These are phyloP conservation scores for Sabellastarte sp. DNA, from an alignment of 2,888 invertebrate genomes.

Conservation along the genomic window DNA sequence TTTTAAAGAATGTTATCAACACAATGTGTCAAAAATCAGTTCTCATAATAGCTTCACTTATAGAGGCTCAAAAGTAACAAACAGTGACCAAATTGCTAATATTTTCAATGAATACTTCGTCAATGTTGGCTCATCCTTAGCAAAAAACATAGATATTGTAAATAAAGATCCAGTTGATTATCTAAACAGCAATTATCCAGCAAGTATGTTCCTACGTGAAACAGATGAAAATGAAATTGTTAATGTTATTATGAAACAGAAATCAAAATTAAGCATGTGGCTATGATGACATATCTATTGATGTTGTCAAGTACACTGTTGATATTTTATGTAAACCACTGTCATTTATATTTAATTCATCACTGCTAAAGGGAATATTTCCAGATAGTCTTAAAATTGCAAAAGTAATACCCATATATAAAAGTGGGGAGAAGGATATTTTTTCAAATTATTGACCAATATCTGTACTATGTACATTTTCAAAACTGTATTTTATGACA, in stretches of 20 bases:
- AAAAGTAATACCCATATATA: neutral
- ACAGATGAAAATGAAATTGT: neutral
- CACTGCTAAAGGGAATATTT: neutral
- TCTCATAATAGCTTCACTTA: neutral
- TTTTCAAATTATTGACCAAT: conserved; percentile 7
- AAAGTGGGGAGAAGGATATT: neutral
- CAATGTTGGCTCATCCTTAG: conserved; percentile 1
- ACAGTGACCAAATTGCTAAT: neutral
- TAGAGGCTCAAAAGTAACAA: neutral
- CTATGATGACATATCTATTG: neutral
- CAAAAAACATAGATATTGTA: neutral
- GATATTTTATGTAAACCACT: neutral
- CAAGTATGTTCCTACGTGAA: neutral
- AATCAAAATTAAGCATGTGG: neutral
- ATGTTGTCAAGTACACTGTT: neutral
- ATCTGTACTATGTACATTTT: neutral
- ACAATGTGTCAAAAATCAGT: neutral
- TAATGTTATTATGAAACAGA: neutral
- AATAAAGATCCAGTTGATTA: neutral
- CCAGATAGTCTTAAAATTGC: neutral
- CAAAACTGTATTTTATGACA: neutral
- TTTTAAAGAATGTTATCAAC: too few relatives aligned
- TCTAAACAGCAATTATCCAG: neutral
- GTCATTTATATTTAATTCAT: neutral
- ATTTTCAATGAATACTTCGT: conserved; percentile 2